phyloP scores from a whole-genome alignment of 1,140 invertebrate genomes.

The Lethocerus indicus region DNA sequence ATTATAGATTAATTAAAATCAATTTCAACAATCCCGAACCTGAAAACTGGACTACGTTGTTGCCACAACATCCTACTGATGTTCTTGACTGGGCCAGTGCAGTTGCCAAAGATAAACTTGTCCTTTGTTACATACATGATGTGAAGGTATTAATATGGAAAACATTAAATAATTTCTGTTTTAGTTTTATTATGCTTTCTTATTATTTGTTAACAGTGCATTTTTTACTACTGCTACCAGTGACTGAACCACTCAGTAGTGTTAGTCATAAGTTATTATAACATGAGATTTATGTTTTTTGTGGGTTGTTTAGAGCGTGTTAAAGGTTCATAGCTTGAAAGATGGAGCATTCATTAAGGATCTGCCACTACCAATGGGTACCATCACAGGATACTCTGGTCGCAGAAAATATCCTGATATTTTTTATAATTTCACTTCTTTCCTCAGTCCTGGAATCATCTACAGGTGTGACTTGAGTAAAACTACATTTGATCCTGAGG shows the following conservation, averaged over 20 bases:
- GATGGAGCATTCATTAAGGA: slow-evolving; percentile 52
- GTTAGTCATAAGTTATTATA: no score
- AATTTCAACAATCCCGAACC: slow-evolving; percentile 63
- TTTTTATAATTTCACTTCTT: slow-evolving; percentile 89
- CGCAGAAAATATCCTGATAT: slow-evolving; percentile 74
- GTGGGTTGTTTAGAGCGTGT: slow-evolving; percentile 44
- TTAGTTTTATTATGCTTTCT: not conserved
- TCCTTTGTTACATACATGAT: slow-evolving; percentile 83
- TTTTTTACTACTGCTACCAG: no score
- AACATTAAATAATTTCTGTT: not conserved
- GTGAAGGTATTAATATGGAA: slow-evolving; percentile 55
- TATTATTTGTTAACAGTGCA: not conserved
- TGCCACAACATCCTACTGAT: slow-evolving; percentile 70
- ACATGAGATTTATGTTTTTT: no score
- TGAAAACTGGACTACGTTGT: slow-evolving; percentile 67
- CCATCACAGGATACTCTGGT: slow-evolving; percentile 67
- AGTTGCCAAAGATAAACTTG: slow-evolving; percentile 72
- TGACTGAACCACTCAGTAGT: no score
- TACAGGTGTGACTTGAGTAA: slow-evolving; percentile 69
- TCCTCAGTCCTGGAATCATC: slow-evolving; percentile 79
- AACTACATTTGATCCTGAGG: slow-evolving; percentile 37
- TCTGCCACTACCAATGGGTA: slow-evolving; percentile 74
- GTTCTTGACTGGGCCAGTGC: slow-evolving; percentile 78
- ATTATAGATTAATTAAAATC: slow-evolving; percentile 75
- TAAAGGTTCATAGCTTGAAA: slow-evolving; percentile 63